Base-by-base conservation (phyloP, 2,797 vertebrate species). In the Myotis myotis region DNA sequence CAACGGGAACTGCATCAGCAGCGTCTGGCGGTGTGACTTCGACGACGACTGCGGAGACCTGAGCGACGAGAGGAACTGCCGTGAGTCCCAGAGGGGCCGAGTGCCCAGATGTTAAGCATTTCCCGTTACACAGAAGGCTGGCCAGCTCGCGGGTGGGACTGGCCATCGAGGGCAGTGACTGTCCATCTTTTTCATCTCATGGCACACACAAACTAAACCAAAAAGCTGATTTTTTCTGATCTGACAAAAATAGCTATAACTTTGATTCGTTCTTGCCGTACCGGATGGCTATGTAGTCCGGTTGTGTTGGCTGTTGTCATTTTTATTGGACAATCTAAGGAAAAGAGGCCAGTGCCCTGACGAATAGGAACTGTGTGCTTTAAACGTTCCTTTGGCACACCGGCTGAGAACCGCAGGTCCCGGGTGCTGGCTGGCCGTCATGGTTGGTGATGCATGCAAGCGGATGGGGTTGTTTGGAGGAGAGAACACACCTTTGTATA, bases 11-110 rank as follows among this genome's bases (percentile, higher is more conserved):
- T 99, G 99, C 98, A 99, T 99, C 97, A 99, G 99, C 98, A 99
- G 99, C 98, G 99, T 99, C 95, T 99, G 99, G 99, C 99, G 99
- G 97, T 99, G 99, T 6, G 99, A 99, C 98, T 99, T 99, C 0
- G 99, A 99, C 98, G 99, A 99, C 0, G 99, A 99, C 98, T 99
- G 99, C 0, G 99, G 99, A 8, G 99, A 99, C 98, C 99, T 99
- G 99, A 99, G 99, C 0, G 99, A 99, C 0, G 99, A 99, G 97
- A 99, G 98, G 90, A 99, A 99, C 97, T 99, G 99, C 97, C 99
- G 99, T 99, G 94, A 99, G 99, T 97, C 23, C 9, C 13, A 5
- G 1, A 0, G 19, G 19, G 51, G 51, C 13, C 6, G 1, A 9
- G 22, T 20, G 0, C 5, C 0, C 1, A 64, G 55, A 6, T 1